Conservation (phyloP, 1,140 invertebrate genomes). For the Potamilus streckersoni region DNA sequence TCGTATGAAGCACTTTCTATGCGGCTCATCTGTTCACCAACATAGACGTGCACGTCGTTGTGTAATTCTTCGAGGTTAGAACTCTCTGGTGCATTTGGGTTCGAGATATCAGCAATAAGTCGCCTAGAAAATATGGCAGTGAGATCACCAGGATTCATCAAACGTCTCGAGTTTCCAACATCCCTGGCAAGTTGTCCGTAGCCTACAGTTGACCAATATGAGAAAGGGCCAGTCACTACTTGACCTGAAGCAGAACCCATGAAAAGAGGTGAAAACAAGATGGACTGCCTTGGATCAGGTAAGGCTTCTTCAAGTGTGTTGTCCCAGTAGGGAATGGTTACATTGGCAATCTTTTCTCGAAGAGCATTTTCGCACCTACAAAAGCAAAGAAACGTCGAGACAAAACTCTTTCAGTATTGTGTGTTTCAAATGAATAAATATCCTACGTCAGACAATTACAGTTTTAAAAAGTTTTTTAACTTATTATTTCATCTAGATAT, state of each 20-base stretch:
- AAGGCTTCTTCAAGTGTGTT: conserved; percentile 62
- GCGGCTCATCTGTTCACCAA: conserved; percentile 47
- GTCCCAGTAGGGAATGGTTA: conserved; percentile 69
- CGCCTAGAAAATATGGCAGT: conserved; percentile 27
- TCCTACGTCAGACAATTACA: too few species aligned
- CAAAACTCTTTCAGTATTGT: not conserved
- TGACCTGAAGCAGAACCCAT: conserved; percentile 53
- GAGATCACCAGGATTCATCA: conserved; percentile 39
- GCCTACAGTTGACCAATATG: conserved; percentile 35
- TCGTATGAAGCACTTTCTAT: conserved; percentile 47
- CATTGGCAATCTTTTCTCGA: conserved; percentile 45
- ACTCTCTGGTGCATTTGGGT: conserved; percentile 40
- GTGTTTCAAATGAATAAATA: not conserved
- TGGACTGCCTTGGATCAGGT: conserved; percentile 61
- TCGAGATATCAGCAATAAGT: conserved; percentile 42
- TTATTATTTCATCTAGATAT: too few species aligned
- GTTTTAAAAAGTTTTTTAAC: too few species aligned
- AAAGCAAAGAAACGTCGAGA: not conserved
- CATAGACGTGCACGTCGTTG: conserved; percentile 44
- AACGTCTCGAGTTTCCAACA: conserved; percentile 31
- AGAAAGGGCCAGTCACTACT: conserved; percentile 17
- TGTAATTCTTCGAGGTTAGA: conserved; percentile 46
- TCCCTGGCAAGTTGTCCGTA: conserved; percentile 39
- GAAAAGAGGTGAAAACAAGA: conserved; percentile 64
- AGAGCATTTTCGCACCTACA: conserved; percentile 56